A percentile compares a stretch with the other conserved stretches of the same genome.
These are phyloP conservation scores for Tetrao urogallus DNA, from an alignment of 2,113 vertebrate genomes.

Conservation along the genomic window DNA sequence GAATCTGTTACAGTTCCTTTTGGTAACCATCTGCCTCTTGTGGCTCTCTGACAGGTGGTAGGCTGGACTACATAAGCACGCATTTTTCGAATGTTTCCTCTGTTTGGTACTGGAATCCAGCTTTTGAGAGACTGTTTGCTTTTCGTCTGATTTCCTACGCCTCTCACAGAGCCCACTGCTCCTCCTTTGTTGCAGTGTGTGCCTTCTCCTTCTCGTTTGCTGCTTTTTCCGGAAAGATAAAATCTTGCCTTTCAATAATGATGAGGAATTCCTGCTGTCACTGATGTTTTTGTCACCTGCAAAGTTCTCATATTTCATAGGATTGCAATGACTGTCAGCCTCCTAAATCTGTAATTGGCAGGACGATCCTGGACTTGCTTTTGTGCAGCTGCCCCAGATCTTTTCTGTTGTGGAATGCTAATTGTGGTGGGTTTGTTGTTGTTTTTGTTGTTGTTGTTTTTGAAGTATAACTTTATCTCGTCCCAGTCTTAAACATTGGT, in stretches of 20 bases:
- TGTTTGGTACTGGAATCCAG: not conserved
- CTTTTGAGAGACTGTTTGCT: not conserved
- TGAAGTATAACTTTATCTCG: constrained; percentile 14
- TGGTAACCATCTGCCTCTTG: constrained; percentile 5
- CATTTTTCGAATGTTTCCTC: not conserved
- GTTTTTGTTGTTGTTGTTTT: not conserved
- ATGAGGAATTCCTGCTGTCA: constrained; percentile 30
- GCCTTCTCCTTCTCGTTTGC: constrained; percentile 22
- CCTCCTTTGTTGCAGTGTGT: not conserved
- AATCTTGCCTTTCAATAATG: constrained; percentile 21
- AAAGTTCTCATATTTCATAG: not conserved
- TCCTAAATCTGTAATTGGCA: not conserved
- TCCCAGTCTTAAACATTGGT: not conserved
- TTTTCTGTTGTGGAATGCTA: not conserved
- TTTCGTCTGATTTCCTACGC: not conserved
- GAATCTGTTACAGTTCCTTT: not conserved
- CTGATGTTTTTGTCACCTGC: constrained; percentile 21
- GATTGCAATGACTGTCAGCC: not conserved
- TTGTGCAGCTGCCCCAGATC: not conserved
- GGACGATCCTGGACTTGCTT: not conserved
- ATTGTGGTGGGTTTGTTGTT: not conserved
- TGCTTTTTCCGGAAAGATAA: constrained; percentile 27
- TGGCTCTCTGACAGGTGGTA: constrained; percentile 16
- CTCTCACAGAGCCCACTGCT: not conserved
- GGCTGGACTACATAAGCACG: not conserved